These are phyloP conservation scores for Diachrysia chrysitis DNA, from an alignment of 2,888 invertebrate species.

Conservation along the genomic window DNA sequence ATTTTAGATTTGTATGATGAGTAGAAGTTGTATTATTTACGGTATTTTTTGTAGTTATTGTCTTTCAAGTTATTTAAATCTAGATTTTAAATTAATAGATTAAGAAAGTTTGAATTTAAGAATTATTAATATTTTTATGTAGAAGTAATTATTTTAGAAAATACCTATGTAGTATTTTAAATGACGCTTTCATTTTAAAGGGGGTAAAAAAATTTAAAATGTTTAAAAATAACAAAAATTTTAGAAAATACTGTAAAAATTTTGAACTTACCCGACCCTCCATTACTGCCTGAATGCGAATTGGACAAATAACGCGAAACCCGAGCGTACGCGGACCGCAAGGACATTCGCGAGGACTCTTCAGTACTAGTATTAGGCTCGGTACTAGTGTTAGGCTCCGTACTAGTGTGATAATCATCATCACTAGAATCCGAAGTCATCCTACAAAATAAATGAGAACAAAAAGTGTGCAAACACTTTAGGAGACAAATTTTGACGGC, in stretches of 20 bases:
- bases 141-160: too few relatives aligned
- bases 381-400: constrained; percentile 6
- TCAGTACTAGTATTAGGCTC: not conserved
- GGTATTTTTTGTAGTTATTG: not conserved
- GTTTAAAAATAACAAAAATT: not conserved
- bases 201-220: not conserved
- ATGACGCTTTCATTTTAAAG: too few relatives aligned
- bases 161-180: too few relatives aligned
- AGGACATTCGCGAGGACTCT: constrained; percentile 6
- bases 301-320: constrained; percentile 7
- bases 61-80: not conserved
- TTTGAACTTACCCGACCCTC: not conserved
- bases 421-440: constrained; percentile 10
- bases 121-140: too few relatives aligned
- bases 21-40: not conserved
- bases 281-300: not conserved
- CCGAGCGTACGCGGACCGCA: constrained; percentile 5
- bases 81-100: not conserved
- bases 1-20: not conserved
- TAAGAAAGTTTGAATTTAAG: too few relatives aligned
- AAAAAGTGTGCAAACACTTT: constrained; percentile 8
- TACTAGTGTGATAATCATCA: constrained; percentile 10
- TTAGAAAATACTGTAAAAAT: not conserved
- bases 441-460: constrained; percentile 10
- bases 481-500: constrained; percentile 27